phyloP scores from a whole-genome alignment of 2,888 invertebrate genomes.

The Aricia artaxerxes region DNA sequence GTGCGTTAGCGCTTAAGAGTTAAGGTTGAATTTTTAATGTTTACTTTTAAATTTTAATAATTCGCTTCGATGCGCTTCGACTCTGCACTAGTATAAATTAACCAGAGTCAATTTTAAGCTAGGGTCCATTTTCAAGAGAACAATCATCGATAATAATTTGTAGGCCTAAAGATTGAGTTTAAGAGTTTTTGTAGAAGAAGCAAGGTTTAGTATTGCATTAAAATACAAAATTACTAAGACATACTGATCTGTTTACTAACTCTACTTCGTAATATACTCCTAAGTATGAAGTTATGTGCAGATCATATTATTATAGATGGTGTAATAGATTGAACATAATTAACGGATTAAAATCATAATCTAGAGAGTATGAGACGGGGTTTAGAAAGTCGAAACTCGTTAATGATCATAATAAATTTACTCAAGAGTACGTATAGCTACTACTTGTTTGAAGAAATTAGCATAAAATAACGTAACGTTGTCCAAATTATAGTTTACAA shows the following conservation, averaged over 20 bases:
- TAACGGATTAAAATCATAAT: conserved; percentile 14
- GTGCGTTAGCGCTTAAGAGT: too few species aligned
- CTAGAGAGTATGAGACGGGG: not conserved
- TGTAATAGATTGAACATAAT: conserved; percentile 7
- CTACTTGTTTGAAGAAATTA: not conserved
- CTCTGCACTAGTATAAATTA: too few species aligned
- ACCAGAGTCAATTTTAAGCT: too few species aligned
- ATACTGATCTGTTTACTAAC: not conserved
- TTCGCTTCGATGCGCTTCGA: too few species aligned
- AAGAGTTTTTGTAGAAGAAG: too few species aligned
- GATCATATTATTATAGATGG: not conserved
- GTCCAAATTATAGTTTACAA: not conserved
- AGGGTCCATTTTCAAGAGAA: too few species aligned
- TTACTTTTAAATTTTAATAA: too few species aligned
- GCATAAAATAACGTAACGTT: not conserved
- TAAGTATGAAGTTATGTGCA: not conserved
- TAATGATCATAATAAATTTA: conserved; percentile 19
- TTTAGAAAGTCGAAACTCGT: conserved; percentile 7
- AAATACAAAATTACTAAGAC: not conserved
- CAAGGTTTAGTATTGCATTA: too few species aligned
- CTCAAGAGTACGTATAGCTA: not conserved
- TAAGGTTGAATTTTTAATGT: too few species aligned
- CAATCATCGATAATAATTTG: too few species aligned
- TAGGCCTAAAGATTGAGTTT: too few species aligned
- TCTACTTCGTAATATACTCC: not conserved